Percentiles rank a stretch among this genome's conserved stretches.
Evolutionary conservation across 2,113 vertebrate genomes (phyloP).

Genomic region (Apus apus): DNA sequence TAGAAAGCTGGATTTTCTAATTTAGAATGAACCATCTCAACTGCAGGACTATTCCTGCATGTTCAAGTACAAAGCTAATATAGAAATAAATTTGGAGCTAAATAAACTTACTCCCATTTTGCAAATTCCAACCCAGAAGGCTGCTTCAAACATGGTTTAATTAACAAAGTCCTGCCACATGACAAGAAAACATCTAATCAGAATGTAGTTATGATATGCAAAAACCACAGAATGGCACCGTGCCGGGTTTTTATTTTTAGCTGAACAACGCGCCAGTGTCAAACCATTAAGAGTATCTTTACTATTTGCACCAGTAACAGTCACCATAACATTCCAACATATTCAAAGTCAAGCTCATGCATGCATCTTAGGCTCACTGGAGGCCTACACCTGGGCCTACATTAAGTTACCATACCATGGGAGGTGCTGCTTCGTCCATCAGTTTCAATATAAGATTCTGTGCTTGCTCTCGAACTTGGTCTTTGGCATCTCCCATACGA

Average conservation of each 20-base stretch:
- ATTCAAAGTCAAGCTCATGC: not conserved
- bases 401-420: conserved; percentile 82
- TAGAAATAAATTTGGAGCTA: not conserved
- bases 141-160: not conserved
- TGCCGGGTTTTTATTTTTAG: not conserved
- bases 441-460: conserved; percentile 88
- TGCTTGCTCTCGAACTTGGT: conserved; percentile 94
- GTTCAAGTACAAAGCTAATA: not conserved
- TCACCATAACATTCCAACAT: not conserved
- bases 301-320: not conserved
- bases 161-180: not conserved
- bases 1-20: not conserved
- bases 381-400: not conserved
- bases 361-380: not conserved
- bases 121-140: not conserved
- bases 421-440: conserved; percentile 87
- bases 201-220: not conserved
- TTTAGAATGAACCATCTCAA: not conserved
- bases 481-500: conserved; percentile 93
- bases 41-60: not conserved
- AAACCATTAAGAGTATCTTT: not conserved
- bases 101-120: not conserved
- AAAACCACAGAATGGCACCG: not conserved
- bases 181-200: not conserved
- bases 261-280: not conserved